Conservation (phyloP, 2,113 vertebrate genomes). For the Ctenomys sociabilis region DNA sequence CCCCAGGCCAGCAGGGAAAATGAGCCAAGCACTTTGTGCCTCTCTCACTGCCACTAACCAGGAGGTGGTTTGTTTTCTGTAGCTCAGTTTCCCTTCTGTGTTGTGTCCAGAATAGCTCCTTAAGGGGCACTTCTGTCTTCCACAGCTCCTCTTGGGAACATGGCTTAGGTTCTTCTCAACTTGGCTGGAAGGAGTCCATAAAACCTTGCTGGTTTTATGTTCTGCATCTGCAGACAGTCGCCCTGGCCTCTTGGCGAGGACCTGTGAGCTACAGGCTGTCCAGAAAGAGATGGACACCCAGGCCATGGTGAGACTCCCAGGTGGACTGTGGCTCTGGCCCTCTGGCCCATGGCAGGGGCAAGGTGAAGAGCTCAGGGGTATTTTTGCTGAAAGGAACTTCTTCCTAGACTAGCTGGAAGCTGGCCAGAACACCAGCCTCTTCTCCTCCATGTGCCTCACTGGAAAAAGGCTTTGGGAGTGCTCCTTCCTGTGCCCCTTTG, state of each 20-base stretch:
- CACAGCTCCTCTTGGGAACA: background rate
- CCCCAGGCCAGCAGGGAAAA: background rate
- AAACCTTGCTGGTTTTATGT: background rate
- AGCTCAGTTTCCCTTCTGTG: background rate
- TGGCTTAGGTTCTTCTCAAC: background rate
- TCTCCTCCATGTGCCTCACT: background rate
- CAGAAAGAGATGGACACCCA: background rate
- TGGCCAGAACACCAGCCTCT: background rate
- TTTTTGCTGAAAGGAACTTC: background rate
- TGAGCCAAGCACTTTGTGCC: background rate
- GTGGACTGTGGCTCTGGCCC: background rate
- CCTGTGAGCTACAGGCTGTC: background rate
- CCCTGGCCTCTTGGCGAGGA: background rate
- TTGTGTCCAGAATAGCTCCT: background rate
- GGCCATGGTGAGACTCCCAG: accelerated
- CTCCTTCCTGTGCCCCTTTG: background rate
- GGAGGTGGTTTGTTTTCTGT: background rate
- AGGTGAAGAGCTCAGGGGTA: background rate
- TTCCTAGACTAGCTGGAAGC: background rate
- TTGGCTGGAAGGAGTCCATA: background rate
- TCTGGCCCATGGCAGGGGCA: background rate
- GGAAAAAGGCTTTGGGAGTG: background rate
- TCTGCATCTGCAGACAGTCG: background rate
- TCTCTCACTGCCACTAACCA: background rate
- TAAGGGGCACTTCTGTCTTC: background rate